Evolutionary conservation across 53 echinoderm and acorn worm genomes (phyloP), one percentile per base, ranked within the genome.

Genomic region (Crossaster papposus): DNA sequence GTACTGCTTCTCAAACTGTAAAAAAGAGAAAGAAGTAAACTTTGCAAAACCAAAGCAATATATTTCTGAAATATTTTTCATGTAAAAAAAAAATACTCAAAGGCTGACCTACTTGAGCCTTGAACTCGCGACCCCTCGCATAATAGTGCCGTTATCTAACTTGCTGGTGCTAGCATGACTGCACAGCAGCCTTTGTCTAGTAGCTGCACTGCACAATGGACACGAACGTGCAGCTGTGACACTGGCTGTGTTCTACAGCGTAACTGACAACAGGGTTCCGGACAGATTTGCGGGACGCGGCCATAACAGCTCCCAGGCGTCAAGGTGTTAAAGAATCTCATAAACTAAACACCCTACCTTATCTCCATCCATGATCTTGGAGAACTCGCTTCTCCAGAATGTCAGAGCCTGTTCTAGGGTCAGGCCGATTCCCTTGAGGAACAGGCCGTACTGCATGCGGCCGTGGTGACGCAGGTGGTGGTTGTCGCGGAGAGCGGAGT

Each of bases 1-100:
- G 89, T 99, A 95, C 88, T 94, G 94, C 80, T 99, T 99, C 51
- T 99, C 96, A 95, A 99, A 99, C 99, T 99, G 75, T 2, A 78
- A 24, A 72, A 37, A 83, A 13, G 29, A 22, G 18, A 70, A 71
- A 29, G 3, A 71, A 64, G 14, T 44, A 35, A 32, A 34, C 30
- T 34, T 7, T 74, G 35, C 28, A 2, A 14, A 20, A 1, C 68
- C 26, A 1, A 28, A 68, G 2, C 10, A 68, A 28, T 24, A 8
- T 23, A 26, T 23, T 68, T 23, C 44, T 44, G 44, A 0, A 44
- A 44, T 44, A 44, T n/a, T n/a, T n/a, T n/a, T n/a, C n/a, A n/a
- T 44, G 44, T 44, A 9, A 9, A 9, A 44, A 44, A 1, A 44
- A 44, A 1, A n/a, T n/a, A 5, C 1, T 44, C 44, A 44, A 5